A percentile compares a stretch with the other conserved stretches of the same genome.
Evolutionary conservation across 2,888 invertebrate genomes (phyloP).

Genomic region (Strigamia maritima): DNA sequence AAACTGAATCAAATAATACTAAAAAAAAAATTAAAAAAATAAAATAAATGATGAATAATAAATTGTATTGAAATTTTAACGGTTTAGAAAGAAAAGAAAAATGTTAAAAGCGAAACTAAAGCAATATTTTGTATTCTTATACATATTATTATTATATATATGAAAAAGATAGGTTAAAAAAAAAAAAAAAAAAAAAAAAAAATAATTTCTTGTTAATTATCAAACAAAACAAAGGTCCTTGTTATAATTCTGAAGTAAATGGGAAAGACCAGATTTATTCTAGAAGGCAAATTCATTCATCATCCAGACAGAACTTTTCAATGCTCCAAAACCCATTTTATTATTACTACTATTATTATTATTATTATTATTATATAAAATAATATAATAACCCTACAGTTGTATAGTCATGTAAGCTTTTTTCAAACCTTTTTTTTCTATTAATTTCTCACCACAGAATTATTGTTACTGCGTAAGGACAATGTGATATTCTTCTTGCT

Average conservation of each 20-base stretch:
- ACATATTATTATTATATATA: slow-evolving; percentile 22
- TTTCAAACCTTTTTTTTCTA: neutral
- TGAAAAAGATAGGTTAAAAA: neutral
- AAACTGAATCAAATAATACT: neutral
- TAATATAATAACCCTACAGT: neutral
- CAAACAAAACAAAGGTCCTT: slow-evolving; percentile 1
- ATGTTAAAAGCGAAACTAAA: neutral
- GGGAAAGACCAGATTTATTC: neutral
- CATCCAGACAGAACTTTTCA: slow-evolving; percentile 20
- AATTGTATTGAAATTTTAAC: neutral
- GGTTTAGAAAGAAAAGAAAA: neutral
- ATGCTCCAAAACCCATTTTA: neutral
- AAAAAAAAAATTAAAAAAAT: neutral
- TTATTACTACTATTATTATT: neutral
- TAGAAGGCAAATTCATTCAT: slow-evolving; percentile 18
- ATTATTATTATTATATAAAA: neutral
- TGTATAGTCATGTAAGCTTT: slow-evolving; percentile 22
- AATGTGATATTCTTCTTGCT: slow-evolving; percentile 29
- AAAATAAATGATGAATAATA: neutral
- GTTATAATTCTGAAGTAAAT: slow-evolving; percentile 11
- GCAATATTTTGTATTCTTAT: slow-evolving; percentile 27
- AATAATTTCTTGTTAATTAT: slow-evolving; percentile 15
- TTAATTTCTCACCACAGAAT: neutral
- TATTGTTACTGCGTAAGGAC: slow-evolving; percentile 27
- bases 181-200: neutral